A percentile compares a stretch with the other conserved stretches of the same genome.
These are phyloP conservation scores for Tachysurus fulvidraco DNA, from an alignment of 2,113 vertebrate species.

Conservation along the genomic window DNA sequence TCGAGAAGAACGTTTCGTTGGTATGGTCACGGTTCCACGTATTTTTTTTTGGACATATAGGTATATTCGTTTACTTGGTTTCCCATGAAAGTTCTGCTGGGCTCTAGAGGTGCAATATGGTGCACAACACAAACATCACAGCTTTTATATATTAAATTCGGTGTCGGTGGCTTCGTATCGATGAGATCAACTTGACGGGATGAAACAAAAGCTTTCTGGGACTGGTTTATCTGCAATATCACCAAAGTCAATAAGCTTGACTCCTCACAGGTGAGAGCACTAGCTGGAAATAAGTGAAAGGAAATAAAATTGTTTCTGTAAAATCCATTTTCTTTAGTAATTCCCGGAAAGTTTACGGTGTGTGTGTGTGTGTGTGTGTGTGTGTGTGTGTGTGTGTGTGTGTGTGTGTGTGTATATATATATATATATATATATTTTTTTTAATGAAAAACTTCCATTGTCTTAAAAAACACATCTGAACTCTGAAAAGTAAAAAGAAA, in stretches of 20 bases:
- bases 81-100: not conserved
- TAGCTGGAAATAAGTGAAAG: not conserved
- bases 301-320: conserved; percentile 23
- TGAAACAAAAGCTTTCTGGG: not conserved
- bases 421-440: not conserved
- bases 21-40: not conserved
- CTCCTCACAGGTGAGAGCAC: not conserved
- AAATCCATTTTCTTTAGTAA: conserved; percentile 19
- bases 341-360: conserved; percentile 36
- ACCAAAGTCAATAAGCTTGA: not conserved
- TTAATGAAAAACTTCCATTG: conserved; percentile 32
- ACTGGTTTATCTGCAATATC: not conserved
- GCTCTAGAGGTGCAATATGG: not conserved
- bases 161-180: no score
- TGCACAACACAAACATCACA: not conserved
- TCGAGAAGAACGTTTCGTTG: not conserved
- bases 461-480: conserved; percentile 23
- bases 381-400: not conserved
- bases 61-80: not conserved
- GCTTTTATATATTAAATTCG: not conserved
- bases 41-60: not conserved
- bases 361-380: not conserved
- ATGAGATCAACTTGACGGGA: not conserved
- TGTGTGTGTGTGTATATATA: no score
- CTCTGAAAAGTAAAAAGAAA: not conserved